These are phyloP conservation scores for Andricus quercusramuli DNA, from an alignment of 2,888 invertebrate genomes.

Conservation along the genomic window DNA sequence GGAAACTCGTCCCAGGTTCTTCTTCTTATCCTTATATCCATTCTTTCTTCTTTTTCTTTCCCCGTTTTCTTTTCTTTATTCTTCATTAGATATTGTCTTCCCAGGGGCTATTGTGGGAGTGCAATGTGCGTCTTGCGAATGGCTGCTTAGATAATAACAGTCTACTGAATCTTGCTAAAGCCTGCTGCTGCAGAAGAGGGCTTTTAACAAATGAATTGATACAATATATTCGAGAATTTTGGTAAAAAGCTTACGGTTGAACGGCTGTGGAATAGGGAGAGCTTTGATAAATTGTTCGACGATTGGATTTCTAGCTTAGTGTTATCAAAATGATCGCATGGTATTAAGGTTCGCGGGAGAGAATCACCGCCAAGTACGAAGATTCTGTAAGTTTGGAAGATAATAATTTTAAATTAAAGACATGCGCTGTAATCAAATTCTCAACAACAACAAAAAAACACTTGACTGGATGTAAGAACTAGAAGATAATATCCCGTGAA, in stretches of 20 bases:
- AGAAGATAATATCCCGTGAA: too few relatives aligned
- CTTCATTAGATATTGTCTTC: constrained; percentile 25
- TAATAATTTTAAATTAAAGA: too few relatives aligned
- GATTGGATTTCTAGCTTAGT: too few relatives aligned
- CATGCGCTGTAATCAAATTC: too few relatives aligned
- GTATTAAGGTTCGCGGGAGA: too few relatives aligned
- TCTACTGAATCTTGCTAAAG: constrained; percentile 32
- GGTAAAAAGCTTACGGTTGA: constrained; percentile 2
- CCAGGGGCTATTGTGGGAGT: neutral
- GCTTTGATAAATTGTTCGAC: too few relatives aligned
- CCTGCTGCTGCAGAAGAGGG: constrained; percentile 8
- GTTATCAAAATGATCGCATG: too few relatives aligned
- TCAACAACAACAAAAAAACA: too few relatives aligned
- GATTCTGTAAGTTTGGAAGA: too few relatives aligned
- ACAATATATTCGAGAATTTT: constrained; percentile 20
- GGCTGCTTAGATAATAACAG: constrained; percentile 26
- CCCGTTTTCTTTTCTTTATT: neutral
- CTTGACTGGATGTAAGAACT: too few relatives aligned
- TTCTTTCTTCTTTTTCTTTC: neutral
- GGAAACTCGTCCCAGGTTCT: constrained; percentile 53
- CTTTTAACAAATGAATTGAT: constrained; percentile 38
- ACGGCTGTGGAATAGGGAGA: neutral
- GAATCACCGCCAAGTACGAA: too few relatives aligned
- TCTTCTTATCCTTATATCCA: constrained; percentile 54
- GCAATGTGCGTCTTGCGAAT: constrained; percentile 29